These are phyloP conservation scores for Eumeta japonica DNA, from an alignment of 1,140 invertebrate species.

Conservation along the genomic window DNA sequence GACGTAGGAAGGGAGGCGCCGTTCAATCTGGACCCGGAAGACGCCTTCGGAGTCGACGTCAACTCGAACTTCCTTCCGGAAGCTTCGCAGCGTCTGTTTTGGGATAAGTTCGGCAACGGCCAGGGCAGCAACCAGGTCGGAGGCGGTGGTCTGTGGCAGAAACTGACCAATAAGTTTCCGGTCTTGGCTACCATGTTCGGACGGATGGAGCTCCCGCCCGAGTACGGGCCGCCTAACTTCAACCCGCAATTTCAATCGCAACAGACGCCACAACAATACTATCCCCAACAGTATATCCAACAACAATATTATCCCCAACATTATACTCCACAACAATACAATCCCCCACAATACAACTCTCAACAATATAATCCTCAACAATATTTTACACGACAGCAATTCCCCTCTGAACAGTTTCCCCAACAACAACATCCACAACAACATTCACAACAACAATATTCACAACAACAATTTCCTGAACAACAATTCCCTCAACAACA, in stretches of 20 bases:
- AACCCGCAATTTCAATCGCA: not conserved
- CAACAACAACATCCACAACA: not conserved
- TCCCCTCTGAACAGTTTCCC: no score
- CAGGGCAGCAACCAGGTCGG: slow-evolving; percentile 45
- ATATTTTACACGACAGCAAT: no score
- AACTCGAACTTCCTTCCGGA: slow-evolving; percentile 23
- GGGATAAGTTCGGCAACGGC: slow-evolving; percentile 17
- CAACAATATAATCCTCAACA: no score
- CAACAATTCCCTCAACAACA: no score
- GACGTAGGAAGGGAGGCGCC: slow-evolving; percentile 31
- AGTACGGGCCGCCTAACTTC: slow-evolving; percentile 12
- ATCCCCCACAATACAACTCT: not conserved
- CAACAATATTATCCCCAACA: slow-evolving; percentile 12
- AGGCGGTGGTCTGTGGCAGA: slow-evolving; percentile 37
- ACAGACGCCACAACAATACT: not conserved
- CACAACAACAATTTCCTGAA: no score
- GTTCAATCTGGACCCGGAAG: slow-evolving; percentile 31
- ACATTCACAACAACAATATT: not conserved
- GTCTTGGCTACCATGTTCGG: slow-evolving; percentile 43
- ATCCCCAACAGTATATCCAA: slow-evolving; percentile 7
- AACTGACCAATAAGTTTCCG: slow-evolving; percentile 45
- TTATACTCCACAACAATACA: not conserved
- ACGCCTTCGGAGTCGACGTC: slow-evolving; percentile 25
- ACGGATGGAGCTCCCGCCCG: slow-evolving; percentile 28
- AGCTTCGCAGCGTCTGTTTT: slow-evolving; percentile 40